Evolutionary conservation across 35 echinoderm and acorn worm species (phyloP), one percentile per base, ranked within the genome.

Genomic region (Strongylocentrotus purpuratus): DNA sequence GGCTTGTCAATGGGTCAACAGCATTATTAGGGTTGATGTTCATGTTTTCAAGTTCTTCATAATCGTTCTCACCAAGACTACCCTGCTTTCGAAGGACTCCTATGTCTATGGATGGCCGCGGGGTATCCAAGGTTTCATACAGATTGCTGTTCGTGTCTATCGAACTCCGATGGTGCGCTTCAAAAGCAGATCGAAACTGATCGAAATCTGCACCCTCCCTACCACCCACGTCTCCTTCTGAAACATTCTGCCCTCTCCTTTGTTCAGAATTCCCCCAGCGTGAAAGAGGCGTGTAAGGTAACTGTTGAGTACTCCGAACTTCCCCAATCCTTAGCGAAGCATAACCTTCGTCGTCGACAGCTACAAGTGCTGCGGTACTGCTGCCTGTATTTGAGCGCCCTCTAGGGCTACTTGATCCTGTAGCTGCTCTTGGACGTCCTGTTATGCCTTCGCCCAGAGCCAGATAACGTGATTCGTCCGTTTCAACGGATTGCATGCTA

Each of bases 71-170:
- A 4, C 65, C 65, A 2, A 78, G 65, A 78, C 65, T 78, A 4
- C 65, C 65, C 28, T 78, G 65, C 18, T 78, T 78, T 22, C 65
- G 65, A 28, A 78, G 65, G 65, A 78, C 65, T 22, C 65, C 65
- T 22, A 78, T 78, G 65, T 78, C 65, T 2, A 78, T 78, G 7
- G 65, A 78, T 78, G 65, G 65, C 20, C 65, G 20, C 7, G 65
- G 65, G 65, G 65, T 78, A 28, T 78, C 65, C 25, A 78, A n/a
- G 65, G 65, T 78, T 78, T 78, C 65, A 78, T 78, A 78, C 65
- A 28, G 22, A 78, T 78, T 78, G 28, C 65, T 78, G 20, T 78
- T 78, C 65, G 65, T 78, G 65, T 78, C 65, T 78, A 78, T 7
- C 7, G 65, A 78, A 7, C 65, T 28, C 4, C 65, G 50, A 55